Conservation (phyloP, 2,888 invertebrate species). For the Patella pellucida region DNA sequence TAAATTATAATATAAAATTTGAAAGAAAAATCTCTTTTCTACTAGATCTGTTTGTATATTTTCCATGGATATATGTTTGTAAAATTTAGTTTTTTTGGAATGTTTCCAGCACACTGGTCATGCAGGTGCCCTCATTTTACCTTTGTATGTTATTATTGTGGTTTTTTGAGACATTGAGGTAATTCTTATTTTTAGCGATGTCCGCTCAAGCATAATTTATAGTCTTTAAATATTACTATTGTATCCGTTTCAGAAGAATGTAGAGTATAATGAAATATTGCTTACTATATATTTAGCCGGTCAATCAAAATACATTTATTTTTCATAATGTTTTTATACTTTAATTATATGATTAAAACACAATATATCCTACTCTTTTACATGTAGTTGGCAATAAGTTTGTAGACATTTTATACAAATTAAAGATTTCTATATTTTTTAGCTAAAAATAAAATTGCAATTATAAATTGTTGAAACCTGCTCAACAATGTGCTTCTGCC, state of each 20-base stretch:
- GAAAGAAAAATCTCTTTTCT: conserved; percentile 6
- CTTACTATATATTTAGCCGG: too few species aligned
- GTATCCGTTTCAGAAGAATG: too few species aligned
- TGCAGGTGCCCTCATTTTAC: background rate
- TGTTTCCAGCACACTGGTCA: background rate
- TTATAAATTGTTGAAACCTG: conserved; percentile 12
- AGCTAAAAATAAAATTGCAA: background rate
- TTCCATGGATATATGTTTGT: background rate
- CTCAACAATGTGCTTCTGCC: conserved; percentile 22
- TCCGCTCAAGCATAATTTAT: conserved; percentile 2
- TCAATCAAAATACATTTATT: too few species aligned
- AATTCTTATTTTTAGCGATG: background rate
- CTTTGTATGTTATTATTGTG: background rate
- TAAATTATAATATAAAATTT: background rate
- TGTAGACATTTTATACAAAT: too few species aligned
- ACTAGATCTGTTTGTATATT: background rate
- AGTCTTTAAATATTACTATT: too few species aligned
- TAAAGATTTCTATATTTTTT: too few species aligned
- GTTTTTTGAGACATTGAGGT: background rate
- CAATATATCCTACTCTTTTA: too few species aligned
- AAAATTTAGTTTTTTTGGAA: background rate
- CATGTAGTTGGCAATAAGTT: too few species aligned
- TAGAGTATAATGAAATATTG: too few species aligned
- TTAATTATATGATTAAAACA: too few species aligned
- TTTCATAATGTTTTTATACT: too few species aligned